Conservation (phyloP, 2,888 invertebrate genomes). For the Drosophila pseudotalamancana region DNA sequence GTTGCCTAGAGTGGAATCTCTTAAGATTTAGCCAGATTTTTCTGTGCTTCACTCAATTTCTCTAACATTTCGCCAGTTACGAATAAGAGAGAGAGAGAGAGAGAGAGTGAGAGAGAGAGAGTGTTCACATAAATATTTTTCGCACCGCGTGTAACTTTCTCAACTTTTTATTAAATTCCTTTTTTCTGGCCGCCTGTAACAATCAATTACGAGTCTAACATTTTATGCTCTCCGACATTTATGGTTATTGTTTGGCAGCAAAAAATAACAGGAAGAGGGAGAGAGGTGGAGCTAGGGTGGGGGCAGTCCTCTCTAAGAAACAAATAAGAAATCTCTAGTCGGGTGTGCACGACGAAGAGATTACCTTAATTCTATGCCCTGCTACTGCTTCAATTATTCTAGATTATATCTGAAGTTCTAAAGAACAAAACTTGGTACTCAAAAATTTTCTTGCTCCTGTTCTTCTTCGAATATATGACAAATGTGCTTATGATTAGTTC, state of each 20-base stretch:
- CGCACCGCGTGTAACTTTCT: constrained; percentile 68
- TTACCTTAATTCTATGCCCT: too few relatives aligned
- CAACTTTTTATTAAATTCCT: constrained; percentile 76
- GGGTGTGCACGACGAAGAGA: too few relatives aligned
- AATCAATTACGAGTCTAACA: constrained; percentile 68
- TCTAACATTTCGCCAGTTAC: constrained; percentile 9
- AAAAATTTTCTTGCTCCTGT: too few relatives aligned
- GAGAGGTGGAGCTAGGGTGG: too few relatives aligned
- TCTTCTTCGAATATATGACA: too few relatives aligned
- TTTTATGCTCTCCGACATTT: constrained; percentile 74
- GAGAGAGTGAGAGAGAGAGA: constrained; percentile 4
- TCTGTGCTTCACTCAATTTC: constrained; percentile 11
- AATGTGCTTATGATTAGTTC: too few relatives aligned
- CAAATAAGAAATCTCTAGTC: too few relatives aligned
- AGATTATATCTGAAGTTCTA: too few relatives aligned
- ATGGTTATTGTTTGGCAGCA: constrained; percentile 75
- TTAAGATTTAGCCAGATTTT: constrained; percentile 13
- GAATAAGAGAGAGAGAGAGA: constrained; percentile 14
- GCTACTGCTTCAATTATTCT: too few relatives aligned
- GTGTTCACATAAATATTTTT: constrained; percentile 59
- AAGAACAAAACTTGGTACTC: too few relatives aligned
- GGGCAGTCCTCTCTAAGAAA: too few relatives aligned
- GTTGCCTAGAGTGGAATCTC: constrained; percentile 4
- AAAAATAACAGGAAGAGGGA: too few relatives aligned
- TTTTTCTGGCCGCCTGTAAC: constrained; percentile 48